Evolutionary conservation across 2,888 invertebrate species (phyloP).

Genomic region (Thumatha senex): DNA sequence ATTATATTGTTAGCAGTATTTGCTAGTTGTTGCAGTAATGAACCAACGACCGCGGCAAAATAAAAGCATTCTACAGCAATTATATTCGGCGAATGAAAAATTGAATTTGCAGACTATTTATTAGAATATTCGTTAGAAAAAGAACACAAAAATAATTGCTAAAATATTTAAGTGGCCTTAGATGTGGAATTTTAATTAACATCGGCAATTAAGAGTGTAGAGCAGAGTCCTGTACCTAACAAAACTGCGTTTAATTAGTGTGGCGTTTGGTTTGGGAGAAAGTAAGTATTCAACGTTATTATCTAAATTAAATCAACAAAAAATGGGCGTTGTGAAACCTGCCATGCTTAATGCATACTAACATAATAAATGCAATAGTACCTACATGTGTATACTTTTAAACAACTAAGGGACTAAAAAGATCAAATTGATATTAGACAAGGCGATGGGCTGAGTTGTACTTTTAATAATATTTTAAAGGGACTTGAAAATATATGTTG

Average conservation of each 20-base stretch:
- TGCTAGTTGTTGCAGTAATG: conserved; percentile 4
- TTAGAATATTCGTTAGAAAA: conserved; percentile 17
- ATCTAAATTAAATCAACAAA: background rate
- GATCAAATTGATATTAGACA: too few relatives aligned
- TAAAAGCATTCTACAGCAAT: conserved; percentile 10
- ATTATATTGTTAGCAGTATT: background rate
- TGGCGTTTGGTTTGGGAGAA: conserved; percentile 9
- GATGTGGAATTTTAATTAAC: conserved; percentile 20
- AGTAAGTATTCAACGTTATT: conserved; percentile 4
- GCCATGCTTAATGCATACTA: conserved; percentile 4
- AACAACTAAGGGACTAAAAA: too few relatives aligned
- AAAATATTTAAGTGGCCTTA: conserved; percentile 20
- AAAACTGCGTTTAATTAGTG: background rate
- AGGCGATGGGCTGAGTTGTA: too few relatives aligned
- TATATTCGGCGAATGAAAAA: conserved; percentile 16
- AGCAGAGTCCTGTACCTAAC: background rate
- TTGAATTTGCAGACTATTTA: conserved; percentile 19
- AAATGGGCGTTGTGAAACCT: conserved; percentile 3
- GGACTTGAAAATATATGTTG: too few relatives aligned
- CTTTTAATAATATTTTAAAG: too few relatives aligned
- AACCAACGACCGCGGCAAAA: conserved; percentile 3
- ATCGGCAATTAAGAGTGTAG: conserved; percentile 17
- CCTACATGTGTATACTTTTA: too few relatives aligned
- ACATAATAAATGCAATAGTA: background rate
- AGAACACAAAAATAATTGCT: conserved; percentile 19